Evolutionary conservation across 2,113 vertebrate genomes (phyloP), one percentile per base, ranked within the genome.

Genomic region (Pterocles gutturalis): DNA sequence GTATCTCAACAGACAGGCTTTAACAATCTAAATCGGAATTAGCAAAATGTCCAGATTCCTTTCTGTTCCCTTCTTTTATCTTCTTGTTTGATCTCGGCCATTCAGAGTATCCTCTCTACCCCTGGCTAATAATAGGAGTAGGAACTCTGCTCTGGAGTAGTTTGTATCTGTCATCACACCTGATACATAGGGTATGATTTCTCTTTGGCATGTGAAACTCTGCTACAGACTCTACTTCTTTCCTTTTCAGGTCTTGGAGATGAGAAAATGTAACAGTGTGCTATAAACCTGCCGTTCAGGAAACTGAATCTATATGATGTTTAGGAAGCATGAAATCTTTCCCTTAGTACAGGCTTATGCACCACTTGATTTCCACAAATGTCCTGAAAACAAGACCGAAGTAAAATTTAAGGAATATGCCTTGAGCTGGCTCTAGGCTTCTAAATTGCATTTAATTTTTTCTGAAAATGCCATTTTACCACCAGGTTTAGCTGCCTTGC

Each of bases 111-210:
- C 75, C 62, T 83, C 86, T 86, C 72, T 91, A 94, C 46, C 72
- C 38, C 65, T 69, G 61, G 73, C 62, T 97, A 96, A 86, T 95
- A 90, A 90, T 34, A 96, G 89, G 49, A 93, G 62, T 28, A 57
- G 70, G 21, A 88, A 76, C 62, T 90, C 64, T 88, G 73, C 81
- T 91, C 92, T 83, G 73, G 78, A 91, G 82, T 94, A 87, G 94
- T 97, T 82, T 93, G 19, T 65, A 43, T 93, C 91, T 93, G 92
- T 95, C 96, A 94, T 85, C 96, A 85, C 54, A 96, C 78, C 92
- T 96, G 87, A 96, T 94, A 82, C 84, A 88, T 51, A 80, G 85
- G 85, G 62, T 90, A 90, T 70, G 90, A 95, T 76, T 77, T 70
- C 78, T 94, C 49, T 65, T 85, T 77, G 87, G 82, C 81, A 70